Conservation (phyloP, 2,113 vertebrate species). For the Nibea coibor region DNA sequence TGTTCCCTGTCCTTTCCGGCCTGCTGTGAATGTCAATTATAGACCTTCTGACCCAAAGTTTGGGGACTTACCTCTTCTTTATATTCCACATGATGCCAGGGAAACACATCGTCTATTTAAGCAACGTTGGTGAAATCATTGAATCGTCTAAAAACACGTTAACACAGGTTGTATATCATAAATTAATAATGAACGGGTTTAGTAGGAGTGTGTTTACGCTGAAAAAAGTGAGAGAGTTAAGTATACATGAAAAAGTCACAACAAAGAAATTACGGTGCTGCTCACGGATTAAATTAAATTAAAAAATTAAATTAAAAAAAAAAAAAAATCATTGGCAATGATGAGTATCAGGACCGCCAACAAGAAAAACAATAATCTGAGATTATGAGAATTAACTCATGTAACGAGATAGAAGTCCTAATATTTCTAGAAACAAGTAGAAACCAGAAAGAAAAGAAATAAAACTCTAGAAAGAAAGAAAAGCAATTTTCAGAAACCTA, state of each 20-base stretch:
- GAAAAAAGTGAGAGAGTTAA: background rate
- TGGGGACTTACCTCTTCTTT: conserved; percentile 26
- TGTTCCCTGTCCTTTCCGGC: conserved; percentile 49
- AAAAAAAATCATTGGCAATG: no score
- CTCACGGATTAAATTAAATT: background rate
- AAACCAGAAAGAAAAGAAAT: no score
- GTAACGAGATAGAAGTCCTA: background rate
- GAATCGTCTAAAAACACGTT: background rate
- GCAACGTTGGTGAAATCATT: background rate
- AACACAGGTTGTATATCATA: background rate
- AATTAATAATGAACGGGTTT: conserved; percentile 10
- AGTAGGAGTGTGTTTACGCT: background rate
- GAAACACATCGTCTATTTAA: background rate
- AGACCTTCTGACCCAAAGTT: conserved; percentile 47
- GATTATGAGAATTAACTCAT: no score
- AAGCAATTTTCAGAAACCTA: no score
- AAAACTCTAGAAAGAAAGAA: no score
- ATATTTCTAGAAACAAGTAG: background rate
- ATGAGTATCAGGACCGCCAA: no score
- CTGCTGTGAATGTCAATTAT: conserved; percentile 58
- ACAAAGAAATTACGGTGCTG: background rate
- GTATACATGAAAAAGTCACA: background rate
- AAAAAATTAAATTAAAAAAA: no score
- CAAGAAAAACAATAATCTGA: no score
- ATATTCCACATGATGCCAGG: background rate